Base-by-base conservation (phyloP, 2,113 vertebrate species). In the Syrrhaptes paradoxus region DNA sequence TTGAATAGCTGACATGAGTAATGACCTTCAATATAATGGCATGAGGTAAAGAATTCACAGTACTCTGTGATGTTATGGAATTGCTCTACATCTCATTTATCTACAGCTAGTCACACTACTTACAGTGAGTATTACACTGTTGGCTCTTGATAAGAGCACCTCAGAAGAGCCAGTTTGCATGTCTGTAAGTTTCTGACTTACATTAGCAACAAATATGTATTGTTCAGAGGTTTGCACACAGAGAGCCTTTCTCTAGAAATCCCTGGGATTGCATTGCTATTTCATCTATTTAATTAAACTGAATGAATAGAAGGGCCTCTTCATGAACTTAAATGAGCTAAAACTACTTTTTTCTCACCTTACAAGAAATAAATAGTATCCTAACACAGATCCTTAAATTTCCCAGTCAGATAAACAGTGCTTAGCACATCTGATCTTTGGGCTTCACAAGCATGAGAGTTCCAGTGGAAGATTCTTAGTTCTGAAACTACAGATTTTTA, bases 1-100 rank as follows among this genome's bases (percentile, higher is more conserved):
- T 93, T 86, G 61, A 93, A 48, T 21, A 95, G 55, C 83, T 92
- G 68, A 90, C 70, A 65, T 77, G 46, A 86, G 45, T 43, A 90
- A 84, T 51, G 77, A 29, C 34, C 59, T 86, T 92, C 72, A 71
- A 36, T 41, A 71, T 17, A 86, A 48, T 17, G 34, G 26, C 63
- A 74, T 12, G 34, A 90, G 52, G 46, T 71, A 77, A 66, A 83
- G 72, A 67, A 92, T 25, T 86, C 15, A 2, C 29, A 36, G 67
- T 17, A 36, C 20, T 58, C 62, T 26, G 21, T 32, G 36, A 46
- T 71, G 31, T 41, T 68, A n/a, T 5, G 22, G 32, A 62, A 54
- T 34, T 76, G 29, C 36, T 86, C 72, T 86, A 32, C 46, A 74
- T 55, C 49, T 91, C 75, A 29, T 92, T 85, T 85, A 54, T 21